Conservation (phyloP, 1,140 invertebrate species). For the Trichoplusia ni region DNA sequence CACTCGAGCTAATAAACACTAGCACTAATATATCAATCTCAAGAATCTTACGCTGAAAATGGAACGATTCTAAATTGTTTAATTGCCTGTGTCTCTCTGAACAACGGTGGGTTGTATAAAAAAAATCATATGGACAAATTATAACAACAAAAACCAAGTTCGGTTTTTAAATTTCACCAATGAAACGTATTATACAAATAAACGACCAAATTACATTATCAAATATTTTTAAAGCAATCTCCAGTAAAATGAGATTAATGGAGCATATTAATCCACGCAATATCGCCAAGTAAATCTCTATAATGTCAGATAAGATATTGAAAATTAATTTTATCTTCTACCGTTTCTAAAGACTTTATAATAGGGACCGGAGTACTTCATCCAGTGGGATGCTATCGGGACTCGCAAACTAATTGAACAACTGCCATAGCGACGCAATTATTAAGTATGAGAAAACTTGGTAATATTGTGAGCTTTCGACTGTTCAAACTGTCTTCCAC, state of each 20-base stretch:
- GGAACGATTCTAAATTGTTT: too few relatives aligned
- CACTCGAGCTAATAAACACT: too few relatives aligned
- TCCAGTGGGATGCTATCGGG: slow-evolving; percentile 30
- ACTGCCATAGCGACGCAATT: slow-evolving; percentile 41
- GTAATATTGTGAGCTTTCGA: slow-evolving; percentile 33
- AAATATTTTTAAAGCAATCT: not conserved
- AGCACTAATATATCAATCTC: too few relatives aligned
- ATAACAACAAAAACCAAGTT: too few relatives aligned
- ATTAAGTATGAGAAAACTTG: slow-evolving; percentile 40
- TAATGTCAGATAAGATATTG: slow-evolving; percentile 50
- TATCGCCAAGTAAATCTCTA: slow-evolving; percentile 38
- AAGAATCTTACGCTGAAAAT: too few relatives aligned
- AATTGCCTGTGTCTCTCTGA: too few relatives aligned
- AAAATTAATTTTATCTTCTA: slow-evolving; percentile 52
- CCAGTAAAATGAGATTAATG: slow-evolving; percentile 18
- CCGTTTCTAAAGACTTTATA: slow-evolving; percentile 51
- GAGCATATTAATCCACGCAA: slow-evolving; percentile 26
- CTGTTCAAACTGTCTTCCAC: too few relatives aligned
- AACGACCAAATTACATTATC: not conserved
- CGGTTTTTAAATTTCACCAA: too few relatives aligned
- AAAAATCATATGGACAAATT: too few relatives aligned
- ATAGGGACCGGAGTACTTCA: slow-evolving; percentile 42
- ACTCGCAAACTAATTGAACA: slow-evolving; percentile 50
- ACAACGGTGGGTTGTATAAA: too few relatives aligned
- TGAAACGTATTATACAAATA: not conserved